These are phyloP conservation scores for Drosophila eugracilis DNA, from an alignment of 1,140 invertebrate genomes.

Conservation along the genomic window DNA sequence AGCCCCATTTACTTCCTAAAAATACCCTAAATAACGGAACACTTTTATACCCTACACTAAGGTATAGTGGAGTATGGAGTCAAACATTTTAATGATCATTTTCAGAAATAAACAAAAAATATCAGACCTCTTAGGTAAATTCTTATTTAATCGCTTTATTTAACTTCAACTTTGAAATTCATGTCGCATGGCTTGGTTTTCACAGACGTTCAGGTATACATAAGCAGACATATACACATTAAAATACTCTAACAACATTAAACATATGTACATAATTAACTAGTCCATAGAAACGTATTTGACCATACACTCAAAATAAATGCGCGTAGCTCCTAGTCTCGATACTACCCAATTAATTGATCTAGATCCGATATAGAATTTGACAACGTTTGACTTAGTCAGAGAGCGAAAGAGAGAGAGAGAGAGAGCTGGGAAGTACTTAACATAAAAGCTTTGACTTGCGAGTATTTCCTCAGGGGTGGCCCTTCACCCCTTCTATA, in stretches of 20 bases:
- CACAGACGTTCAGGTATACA: conserved; percentile 73
- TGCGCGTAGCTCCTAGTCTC: conserved; percentile 63
- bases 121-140: not conserved
- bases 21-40: not conserved
- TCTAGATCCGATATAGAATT: conserved; percentile 35
- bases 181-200: conserved; percentile 61
- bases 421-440: conserved; percentile 42
- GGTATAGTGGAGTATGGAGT: too few species aligned
- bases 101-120: not conserved
- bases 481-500: not conserved
- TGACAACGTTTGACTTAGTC: conserved; percentile 26
- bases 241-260: conserved; percentile 54
- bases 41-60: not conserved
- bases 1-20: not conserved
- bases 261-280: conserved; percentile 61
- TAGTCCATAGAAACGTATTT: conserved; percentile 41
- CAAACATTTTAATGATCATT: too few species aligned
- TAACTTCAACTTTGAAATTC: conserved; percentile 57
- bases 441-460: conserved; percentile 73
- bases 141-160: conserved; percentile 55
- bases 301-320: conserved; percentile 61
- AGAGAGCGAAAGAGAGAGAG: conserved; percentile 22
- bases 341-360: conserved; percentile 45
- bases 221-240: conserved; percentile 43
- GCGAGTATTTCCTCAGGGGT: conserved; percentile 73